Conservation (phyloP, 2,888 invertebrate species). For the Tipula confusa region DNA sequence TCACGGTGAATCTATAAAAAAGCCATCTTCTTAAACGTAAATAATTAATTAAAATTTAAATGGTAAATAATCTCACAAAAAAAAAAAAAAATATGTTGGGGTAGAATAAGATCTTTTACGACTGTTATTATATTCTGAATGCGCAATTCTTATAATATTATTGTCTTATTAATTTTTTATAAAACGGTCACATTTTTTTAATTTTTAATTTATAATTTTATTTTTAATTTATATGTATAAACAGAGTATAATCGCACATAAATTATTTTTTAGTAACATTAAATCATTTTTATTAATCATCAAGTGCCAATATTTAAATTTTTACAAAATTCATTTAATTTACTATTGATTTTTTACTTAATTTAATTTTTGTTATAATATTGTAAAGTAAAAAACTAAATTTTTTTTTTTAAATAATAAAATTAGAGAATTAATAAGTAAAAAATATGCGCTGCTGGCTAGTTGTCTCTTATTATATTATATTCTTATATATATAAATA, state of each 20-base stretch:
- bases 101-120: background rate
- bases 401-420: background rate
- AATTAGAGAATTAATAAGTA: constrained; percentile 12
- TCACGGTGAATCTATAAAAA: background rate
- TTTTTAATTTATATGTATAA: background rate
- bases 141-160: background rate
- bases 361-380: background rate
- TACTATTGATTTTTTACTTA: background rate
- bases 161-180: background rate
- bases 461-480: constrained; percentile 25
- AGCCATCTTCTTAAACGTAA: background rate
- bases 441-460: constrained; percentile 6
- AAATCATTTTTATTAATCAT: background rate
- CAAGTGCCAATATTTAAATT: background rate
- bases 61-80: background rate
- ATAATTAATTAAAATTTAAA: background rate
- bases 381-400: background rate
- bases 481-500: no score
- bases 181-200: background rate
- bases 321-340: background rate
- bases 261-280: background rate
- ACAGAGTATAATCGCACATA: background rate
- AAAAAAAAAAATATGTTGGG: background rate
- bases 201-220: background rate
- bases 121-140: background rate